phyloP scores from a whole-genome alignment of 2,797 vertebrate genomes.

The Eulemur coronatus region DNA sequence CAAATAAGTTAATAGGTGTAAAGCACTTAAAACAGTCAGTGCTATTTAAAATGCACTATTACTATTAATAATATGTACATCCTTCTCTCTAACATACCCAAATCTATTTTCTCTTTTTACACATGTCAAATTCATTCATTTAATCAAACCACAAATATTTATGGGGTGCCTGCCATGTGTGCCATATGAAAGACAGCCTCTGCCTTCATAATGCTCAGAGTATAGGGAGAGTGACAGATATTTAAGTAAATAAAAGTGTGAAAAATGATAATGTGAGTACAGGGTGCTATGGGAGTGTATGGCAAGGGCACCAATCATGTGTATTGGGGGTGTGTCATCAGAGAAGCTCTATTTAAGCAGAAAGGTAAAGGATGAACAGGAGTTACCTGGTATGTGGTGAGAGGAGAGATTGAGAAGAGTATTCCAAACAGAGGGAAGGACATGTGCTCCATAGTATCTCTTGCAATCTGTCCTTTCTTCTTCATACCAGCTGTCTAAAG shows the following conservation, averaged over 20 bases:
- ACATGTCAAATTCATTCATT: not conserved
- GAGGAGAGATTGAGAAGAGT: not conserved
- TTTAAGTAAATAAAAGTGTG: not conserved
- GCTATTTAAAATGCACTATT: not conserved
- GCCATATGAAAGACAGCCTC: not conserved
- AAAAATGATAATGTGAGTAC: not conserved
- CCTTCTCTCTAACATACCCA: not conserved
- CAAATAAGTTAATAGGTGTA: not conserved
- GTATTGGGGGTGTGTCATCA: not conserved
- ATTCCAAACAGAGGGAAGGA: not conserved
- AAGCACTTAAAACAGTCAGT: not conserved
- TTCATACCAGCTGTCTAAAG: not conserved
- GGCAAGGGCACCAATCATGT: not conserved
- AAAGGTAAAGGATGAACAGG: not conserved
- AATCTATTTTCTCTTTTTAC: conserved; percentile 7
- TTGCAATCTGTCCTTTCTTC: not conserved
- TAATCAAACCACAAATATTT: not conserved
- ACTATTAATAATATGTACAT: not conserved
- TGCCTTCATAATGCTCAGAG: not conserved
- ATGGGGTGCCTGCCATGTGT: not conserved
- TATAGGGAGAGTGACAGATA: not conserved
- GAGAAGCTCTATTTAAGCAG: not conserved
- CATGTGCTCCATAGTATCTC: not conserved
- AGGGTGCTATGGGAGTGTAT: not conserved
- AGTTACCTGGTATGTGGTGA: not conserved